Evolutionary conservation across 1,140 invertebrate genomes (phyloP), one percentile per base, ranked within the genome.

Genomic region (Nilaparvata lugens): DNA sequence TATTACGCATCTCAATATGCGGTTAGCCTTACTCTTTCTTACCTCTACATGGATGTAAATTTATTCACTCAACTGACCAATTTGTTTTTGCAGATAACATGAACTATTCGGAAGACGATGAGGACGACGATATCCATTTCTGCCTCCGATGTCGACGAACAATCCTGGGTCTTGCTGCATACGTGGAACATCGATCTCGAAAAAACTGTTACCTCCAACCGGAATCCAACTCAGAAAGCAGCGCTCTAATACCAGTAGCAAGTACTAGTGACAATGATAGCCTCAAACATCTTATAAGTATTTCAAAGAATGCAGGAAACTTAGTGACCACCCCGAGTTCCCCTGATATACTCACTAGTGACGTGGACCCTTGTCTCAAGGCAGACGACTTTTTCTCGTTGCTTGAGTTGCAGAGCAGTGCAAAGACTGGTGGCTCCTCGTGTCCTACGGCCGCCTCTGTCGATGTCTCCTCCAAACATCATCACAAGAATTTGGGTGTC

Each of bases 371-470:
- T 56, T 75, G 79, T 45, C 71, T 88, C 4, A 87, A 86, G 35
- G 87, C 88, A 0, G 88, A 89, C 68, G 82, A 89, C 14, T 93
- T 93, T 69, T 94, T 93, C 68, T 89, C 85, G 21, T 90, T 87
- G 0, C 72, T 94, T 23, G 87, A 92, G 69, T 71, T 93, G 14
- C 88, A 90, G 70, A 91, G 89, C 64, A 90, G 84, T 64, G 74
- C 79, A 0, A 88, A 81, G 66, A 74, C 31, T 6, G 31, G 31
- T 11, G 31, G 31, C 7, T 35, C 7, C 31, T 35, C 28, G 4
- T 9, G 28, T 28, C 9, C 28, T 28, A 28, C n/a, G n/a, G n/a
- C n/a, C n/a, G n/a, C n/a, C n/a, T n/a, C n/a, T n/a, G n/a, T n/a
- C n/a, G 31, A 35, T 35, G 7, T 35, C 2, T 4, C 31, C 13